Evolutionary conservation across 2,888 invertebrate genomes (phyloP).

Genomic region (Polyommatus icarus): DNA sequence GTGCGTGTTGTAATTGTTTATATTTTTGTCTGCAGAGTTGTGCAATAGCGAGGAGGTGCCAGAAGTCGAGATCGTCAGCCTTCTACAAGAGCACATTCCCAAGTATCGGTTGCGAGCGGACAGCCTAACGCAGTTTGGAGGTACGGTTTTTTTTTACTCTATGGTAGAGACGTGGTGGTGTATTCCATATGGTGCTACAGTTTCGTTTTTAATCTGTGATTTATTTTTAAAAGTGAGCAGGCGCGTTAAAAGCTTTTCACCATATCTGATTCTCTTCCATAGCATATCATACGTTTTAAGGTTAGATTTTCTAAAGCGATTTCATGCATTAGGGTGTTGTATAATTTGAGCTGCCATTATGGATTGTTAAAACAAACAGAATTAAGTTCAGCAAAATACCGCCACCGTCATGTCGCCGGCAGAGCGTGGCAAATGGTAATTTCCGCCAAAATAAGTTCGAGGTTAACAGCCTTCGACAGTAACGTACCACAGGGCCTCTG

Average conservation of each 20-base stretch:
- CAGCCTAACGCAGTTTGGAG: constrained; percentile 94
- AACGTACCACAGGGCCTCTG: not conserved
- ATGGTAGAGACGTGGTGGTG: not conserved
- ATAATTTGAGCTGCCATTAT: not conserved
- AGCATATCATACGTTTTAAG: not conserved
- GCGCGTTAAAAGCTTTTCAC: not conserved
- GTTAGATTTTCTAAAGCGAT: not conserved
- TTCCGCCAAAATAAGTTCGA: constrained; percentile 22
- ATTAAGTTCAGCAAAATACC: not conserved
- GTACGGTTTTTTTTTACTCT: constrained; percentile 71
- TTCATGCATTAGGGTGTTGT: not conserved
- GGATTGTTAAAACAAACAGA: not conserved
- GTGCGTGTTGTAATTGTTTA: constrained; percentile 40
- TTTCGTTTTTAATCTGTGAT: not conserved
- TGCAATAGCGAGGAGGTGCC: constrained; percentile 95
- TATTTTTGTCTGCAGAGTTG: constrained; percentile 85
- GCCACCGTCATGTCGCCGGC: not conserved
- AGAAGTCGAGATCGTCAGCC: constrained; percentile 97
- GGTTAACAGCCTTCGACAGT: constrained; percentile 18
- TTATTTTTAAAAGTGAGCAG: not conserved
- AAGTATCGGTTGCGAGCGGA: constrained; percentile 96
- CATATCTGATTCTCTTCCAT: not conserved
- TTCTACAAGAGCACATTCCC: constrained; percentile 96
- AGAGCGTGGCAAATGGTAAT: constrained; percentile 19
- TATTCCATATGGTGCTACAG: not conserved